Evolutionary conservation across 2,888 invertebrate species (phyloP).

Genomic region (Aleiodes alternator): DNA sequence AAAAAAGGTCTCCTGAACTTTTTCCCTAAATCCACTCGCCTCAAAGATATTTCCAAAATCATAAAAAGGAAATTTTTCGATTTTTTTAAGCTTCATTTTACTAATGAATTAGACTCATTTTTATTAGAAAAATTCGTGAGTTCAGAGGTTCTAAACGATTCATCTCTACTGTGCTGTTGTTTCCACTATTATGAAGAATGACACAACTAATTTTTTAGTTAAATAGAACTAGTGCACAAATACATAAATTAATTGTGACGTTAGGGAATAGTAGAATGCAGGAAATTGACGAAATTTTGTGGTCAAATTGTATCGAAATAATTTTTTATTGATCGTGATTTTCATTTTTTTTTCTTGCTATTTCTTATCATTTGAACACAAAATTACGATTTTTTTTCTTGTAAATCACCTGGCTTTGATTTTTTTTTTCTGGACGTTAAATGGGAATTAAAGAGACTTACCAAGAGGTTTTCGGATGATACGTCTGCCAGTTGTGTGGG

Average conservation of each 20-base stretch:
- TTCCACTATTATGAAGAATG: background rate
- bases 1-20: too few species aligned
- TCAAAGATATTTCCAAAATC: too few species aligned
- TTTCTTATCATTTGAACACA: background rate
- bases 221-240: conserved; percentile 11
- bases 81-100: background rate
- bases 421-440: background rate
- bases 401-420: conserved; percentile 20
- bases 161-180: too few species aligned
- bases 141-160: background rate
- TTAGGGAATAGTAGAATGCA: background rate
- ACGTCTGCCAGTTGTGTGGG: conserved; percentile 73
- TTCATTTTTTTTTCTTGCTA: background rate
- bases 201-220: conserved; percentile 16
- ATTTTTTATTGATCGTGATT: background rate
- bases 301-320: background rate
- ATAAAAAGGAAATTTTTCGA: background rate
- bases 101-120: background rate
- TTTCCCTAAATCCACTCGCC: too few species aligned
- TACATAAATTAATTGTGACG: conserved; percentile 11
- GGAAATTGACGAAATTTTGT: background rate
- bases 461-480: conserved; percentile 79
- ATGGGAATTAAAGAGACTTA: conserved; percentile 70
- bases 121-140: background rate
- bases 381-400: background rate